Percentiles rank a stretch among this genome's conserved stretches.
Conservation (phyloP, 2,888 invertebrate species). For the Mesochorus sp. region DNA sequence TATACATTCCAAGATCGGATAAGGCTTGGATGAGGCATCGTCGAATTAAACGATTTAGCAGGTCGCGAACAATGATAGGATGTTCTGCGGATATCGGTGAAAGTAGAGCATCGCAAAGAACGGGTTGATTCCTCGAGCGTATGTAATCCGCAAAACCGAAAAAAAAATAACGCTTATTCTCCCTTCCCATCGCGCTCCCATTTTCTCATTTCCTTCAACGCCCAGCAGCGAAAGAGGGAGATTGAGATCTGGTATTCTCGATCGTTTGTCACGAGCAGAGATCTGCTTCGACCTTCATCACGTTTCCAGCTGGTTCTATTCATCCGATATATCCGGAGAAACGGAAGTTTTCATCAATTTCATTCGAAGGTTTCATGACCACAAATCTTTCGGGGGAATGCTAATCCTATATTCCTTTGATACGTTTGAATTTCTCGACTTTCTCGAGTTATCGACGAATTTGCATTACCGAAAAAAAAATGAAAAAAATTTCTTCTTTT, state of each 20-base stretch:
- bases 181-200: background rate
- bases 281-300: slow-evolving; percentile 7
- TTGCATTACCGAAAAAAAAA: too few relatives aligned
- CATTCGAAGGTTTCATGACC: background rate
- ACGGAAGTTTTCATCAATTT: slow-evolving; percentile 48
- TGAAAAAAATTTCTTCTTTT: background rate
- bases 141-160: slow-evolving; percentile 20
- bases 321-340: slow-evolving; percentile 28
- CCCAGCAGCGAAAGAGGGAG: background rate
- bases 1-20: too few relatives aligned
- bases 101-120: background rate
- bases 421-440: background rate
- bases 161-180: background rate
- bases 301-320: slow-evolving; percentile 26
- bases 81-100: too few relatives aligned
- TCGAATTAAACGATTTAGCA: slow-evolving; percentile 6
- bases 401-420: slow-evolving; percentile 46
- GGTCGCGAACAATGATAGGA: slow-evolving; percentile 4
- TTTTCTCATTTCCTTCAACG: slow-evolving; percentile 21
- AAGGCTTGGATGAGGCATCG: slow-evolving; percentile 1
- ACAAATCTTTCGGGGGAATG: slow-evolving; percentile 13
- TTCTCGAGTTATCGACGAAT: too few relatives aligned
- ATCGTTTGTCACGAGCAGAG: slow-evolving; percentile 18
- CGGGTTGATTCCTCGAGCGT: slow-evolving; percentile 18
- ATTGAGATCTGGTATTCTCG: slow-evolving; percentile 21